Conservation (phyloP, 2,113 vertebrate genomes). For the Sylvia atricapilla region DNA sequence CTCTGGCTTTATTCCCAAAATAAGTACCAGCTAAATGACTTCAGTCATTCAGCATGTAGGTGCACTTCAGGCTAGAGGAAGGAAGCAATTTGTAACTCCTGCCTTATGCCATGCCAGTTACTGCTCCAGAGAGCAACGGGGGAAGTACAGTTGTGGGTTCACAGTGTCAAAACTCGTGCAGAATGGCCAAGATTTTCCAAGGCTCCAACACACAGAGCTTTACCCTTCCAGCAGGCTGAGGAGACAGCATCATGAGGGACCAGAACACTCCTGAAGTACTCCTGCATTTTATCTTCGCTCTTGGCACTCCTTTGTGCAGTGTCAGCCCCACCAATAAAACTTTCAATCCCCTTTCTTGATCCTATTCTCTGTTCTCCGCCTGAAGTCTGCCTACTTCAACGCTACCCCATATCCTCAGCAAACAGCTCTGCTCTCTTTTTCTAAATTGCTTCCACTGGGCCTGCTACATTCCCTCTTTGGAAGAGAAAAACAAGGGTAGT, state of each 20-base stretch:
- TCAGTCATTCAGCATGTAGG: background rate
- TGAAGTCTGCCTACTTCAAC: background rate
- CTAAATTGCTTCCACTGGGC: background rate
- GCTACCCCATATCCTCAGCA: background rate
- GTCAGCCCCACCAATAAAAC: background rate
- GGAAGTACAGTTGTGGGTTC: background rate
- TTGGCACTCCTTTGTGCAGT: background rate
- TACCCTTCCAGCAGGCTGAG: background rate
- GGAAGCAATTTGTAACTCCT: conserved; percentile 27
- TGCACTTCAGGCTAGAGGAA: background rate
- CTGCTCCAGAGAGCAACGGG: background rate
- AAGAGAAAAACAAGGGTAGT: background rate
- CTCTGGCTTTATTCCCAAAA: background rate
- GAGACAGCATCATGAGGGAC: background rate
- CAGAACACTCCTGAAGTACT: background rate
- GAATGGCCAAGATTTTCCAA: background rate
- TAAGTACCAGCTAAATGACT: background rate
- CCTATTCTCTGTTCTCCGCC: background rate
- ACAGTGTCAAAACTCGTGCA: background rate
- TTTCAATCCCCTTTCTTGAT: background rate
- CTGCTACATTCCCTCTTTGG: background rate
- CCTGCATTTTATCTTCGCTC: background rate
- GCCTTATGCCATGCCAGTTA: background rate
- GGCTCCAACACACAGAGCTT: background rate
- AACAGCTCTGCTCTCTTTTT: background rate